Conservation (phyloP, 2,797 vertebrate genomes). For the Apodemus agrarius region DNA sequence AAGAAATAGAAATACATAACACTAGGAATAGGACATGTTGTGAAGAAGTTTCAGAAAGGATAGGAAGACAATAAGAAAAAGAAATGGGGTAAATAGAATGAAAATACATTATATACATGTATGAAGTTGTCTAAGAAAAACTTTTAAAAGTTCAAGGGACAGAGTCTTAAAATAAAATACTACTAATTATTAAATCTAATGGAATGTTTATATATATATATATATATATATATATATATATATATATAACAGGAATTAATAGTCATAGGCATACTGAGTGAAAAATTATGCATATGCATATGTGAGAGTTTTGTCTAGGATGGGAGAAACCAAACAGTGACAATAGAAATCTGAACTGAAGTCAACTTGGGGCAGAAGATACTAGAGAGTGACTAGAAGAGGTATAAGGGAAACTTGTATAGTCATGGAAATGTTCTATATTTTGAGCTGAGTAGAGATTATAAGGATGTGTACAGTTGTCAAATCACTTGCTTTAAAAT, state of each 20-base stretch:
- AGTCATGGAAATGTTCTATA: constrained; percentile 19
- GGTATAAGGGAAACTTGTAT: background rate
- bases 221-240: no score
- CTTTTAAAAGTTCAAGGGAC: background rate
- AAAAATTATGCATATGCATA: background rate
- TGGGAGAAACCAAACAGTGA: constrained; percentile 33
- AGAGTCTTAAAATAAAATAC: background rate
- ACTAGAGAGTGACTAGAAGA: background rate
- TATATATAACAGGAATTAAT: constrained; percentile 17
- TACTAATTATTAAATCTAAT: constrained; percentile 33
- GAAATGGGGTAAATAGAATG: background rate
- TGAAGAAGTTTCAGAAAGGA: background rate
- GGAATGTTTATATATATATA: no score
- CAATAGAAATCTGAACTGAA: constrained; percentile 43
- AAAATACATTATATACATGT: background rate
- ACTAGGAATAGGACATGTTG: background rate
- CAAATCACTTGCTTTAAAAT: constrained; percentile 52
- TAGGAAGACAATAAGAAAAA: background rate
- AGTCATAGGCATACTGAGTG: background rate
- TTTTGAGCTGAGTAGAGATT: constrained; percentile 40
- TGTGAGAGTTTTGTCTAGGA: constrained; percentile 16
- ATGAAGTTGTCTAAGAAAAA: background rate
- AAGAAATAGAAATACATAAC: background rate
- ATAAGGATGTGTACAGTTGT: constrained; percentile 20
- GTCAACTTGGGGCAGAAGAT: background rate